Percentiles rank a stretch among this genome's conserved stretches.
phyloP scores from a whole-genome alignment of 2,888 invertebrate species.

The Drosophila peninsularis region DNA sequence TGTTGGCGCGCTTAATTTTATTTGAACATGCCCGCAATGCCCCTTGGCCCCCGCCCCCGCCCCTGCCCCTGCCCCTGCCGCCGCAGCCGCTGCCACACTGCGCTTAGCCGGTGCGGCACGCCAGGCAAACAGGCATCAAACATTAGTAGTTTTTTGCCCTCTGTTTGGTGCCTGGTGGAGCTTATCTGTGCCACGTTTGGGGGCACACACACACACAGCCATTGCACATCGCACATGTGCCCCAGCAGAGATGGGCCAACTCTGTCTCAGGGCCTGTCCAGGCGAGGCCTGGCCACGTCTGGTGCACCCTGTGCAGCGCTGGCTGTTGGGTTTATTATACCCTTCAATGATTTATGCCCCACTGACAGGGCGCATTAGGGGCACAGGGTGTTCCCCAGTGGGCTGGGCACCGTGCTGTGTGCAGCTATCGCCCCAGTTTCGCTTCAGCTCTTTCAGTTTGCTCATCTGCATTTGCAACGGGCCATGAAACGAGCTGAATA shows the following conservation, averaged over 20 bases:
- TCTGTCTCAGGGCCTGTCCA: slow-evolving; percentile 3
- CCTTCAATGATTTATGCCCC: slow-evolving; percentile 62
- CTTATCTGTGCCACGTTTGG: slow-evolving; percentile 63
- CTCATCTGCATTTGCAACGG: slow-evolving; percentile 37
- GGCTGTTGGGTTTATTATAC: slow-evolving; percentile 66
- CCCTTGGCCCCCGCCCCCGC: not conserved
- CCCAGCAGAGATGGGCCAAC: slow-evolving; percentile 46
- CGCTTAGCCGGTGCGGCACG: too few relatives aligned
- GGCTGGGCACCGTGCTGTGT: slow-evolving; percentile 2
- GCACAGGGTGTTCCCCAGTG: slow-evolving; percentile 23
- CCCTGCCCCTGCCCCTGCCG: not conserved
- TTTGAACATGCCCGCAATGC: slow-evolving; percentile 58
- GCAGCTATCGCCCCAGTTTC: slow-evolving; percentile 38
- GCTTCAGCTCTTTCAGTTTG: slow-evolving; percentile 33
- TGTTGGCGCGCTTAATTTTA: slow-evolving; percentile 68
- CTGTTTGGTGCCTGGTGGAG: slow-evolving; percentile 30
- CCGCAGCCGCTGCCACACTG: not conserved
- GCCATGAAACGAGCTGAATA: slow-evolving; percentile 8
- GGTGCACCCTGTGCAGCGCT: slow-evolving; percentile 29
- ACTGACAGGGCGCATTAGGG: slow-evolving; percentile 55
- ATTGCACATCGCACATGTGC: slow-evolving; percentile 5
- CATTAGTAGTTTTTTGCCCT: slow-evolving; percentile 73
- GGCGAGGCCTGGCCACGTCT: slow-evolving; percentile 16
- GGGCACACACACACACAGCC: slow-evolving; percentile 27
- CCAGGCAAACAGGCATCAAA: slow-evolving; percentile 28